These are phyloP conservation scores for Brassicogethes aeneus DNA, from an alignment of 2,888 invertebrate species.

Conservation along the genomic window DNA sequence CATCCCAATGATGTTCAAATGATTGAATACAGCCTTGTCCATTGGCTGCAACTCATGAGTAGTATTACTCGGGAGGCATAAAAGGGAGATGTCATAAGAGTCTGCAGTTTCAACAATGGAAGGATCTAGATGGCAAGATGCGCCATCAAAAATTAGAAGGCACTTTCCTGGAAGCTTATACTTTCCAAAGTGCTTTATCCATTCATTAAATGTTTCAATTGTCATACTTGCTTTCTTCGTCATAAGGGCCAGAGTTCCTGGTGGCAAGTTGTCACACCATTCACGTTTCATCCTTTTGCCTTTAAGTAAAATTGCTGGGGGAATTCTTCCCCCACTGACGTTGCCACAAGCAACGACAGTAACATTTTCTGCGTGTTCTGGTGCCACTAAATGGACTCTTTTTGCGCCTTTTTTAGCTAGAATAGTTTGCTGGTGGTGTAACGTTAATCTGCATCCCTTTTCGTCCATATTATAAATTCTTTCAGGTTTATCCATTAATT, in stretches of 20 bases:
- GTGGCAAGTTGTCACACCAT: constrained; percentile 20
- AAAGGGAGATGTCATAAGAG: constrained; percentile 21
- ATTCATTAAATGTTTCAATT: constrained; percentile 17
- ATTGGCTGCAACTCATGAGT: constrained; percentile 33
- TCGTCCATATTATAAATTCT: constrained; percentile 25
- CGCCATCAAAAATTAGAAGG: background rate
- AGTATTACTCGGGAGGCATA: constrained; percentile 32
- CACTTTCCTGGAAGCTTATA: constrained; percentile 13
- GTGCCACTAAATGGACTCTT: constrained; percentile 23
- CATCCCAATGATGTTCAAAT: constrained; percentile 30
- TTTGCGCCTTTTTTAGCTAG: constrained; percentile 25
- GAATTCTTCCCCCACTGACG: constrained; percentile 25
- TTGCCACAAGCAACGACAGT: constrained; percentile 29
- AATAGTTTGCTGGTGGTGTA: constrained; percentile 25
- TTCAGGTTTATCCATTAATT: constrained; percentile 13
- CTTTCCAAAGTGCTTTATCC: constrained; percentile 22
- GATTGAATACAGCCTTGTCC: constrained; percentile 28
- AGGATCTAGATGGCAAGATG: constrained; percentile 12
- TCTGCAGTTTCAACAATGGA: constrained; percentile 25
- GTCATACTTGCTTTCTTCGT: constrained; percentile 27
- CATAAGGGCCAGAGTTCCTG: constrained; percentile 19
- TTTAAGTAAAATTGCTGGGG: constrained; percentile 28
- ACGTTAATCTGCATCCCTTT: constrained; percentile 23
- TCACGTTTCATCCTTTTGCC: constrained; percentile 21
- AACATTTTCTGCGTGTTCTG: constrained; percentile 31